Base-by-base conservation (phyloP, 2,113 vertebrate species). In the Mastomys natalensis region DNA sequence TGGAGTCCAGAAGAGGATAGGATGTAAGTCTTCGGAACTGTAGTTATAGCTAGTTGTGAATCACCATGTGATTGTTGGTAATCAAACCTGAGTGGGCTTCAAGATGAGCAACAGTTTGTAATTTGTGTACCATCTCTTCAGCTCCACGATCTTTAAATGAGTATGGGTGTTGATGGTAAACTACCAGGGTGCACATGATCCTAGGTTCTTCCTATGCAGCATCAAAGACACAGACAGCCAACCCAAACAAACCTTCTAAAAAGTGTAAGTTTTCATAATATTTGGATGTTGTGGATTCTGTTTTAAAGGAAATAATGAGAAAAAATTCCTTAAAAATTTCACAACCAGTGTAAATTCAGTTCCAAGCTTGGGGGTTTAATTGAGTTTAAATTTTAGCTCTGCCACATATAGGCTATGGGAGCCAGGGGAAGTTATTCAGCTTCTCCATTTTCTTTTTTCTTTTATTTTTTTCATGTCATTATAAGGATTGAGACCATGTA, bases 301-400 rank as follows among this genome's bases (percentile, higher is more conserved):
- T 51, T 66, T 43, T 66, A 92, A 94, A 74, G 45, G 91, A 92
- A 91, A 86, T 31, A 89, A 74, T 73, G 11, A 92, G 74, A 91
- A 13, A 37, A 16, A 60, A n/a, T 92, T 94, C 8, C 21, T 82
- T 82, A 19, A 70, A 70, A 82, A n/a, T 24, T 93, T 43, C 43
- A 29, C 12, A 19, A 48, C 93, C 34, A 87, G n/a, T 73, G 9
- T 73, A 73, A 73, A 43, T 74, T 43, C 21, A 87, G 37, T 72
- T 17, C 68, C 64, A 64, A 24, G 5, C 29, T 90, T 92, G 80
- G 43, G 17, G 89, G 87, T 90, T 43, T 86, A 64, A 60, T 1
- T 21, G 70, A 81, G 29, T n/a, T 90, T 81, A 6, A 86, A 95
- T 76, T 96, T 9, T 89, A 58, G 1, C 55, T 95, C 19, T 90